Conservation (phyloP, 2,888 invertebrate species). For the Pterostichus niger region DNA sequence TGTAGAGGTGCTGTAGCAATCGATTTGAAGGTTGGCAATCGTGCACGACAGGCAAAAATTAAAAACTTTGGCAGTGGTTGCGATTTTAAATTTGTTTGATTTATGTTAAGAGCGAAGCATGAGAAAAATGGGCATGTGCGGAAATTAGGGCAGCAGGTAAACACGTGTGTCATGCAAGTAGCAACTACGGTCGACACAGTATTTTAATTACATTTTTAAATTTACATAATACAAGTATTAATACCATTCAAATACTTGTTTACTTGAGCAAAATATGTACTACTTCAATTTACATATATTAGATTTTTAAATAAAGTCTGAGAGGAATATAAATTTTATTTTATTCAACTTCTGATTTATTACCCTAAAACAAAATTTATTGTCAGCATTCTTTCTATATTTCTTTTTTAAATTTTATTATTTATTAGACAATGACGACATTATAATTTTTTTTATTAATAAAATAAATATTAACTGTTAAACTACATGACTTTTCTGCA, state of each 20-base stretch:
- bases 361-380: no score
- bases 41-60: no score
- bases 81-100: slow-evolving; percentile 29
- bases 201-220: slow-evolving; percentile 50
- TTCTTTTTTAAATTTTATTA: no score
- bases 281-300: slow-evolving; percentile 59
- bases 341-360: slow-evolving; percentile 36
- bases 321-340: slow-evolving; percentile 38
- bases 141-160: slow-evolving; percentile 32
- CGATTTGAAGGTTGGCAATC: no score
- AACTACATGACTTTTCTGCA: no score
- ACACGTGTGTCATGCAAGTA: slow-evolving; percentile 40
- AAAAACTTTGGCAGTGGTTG: not conserved
- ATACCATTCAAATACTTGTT: slow-evolving; percentile 33
- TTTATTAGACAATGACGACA: no score
- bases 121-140: slow-evolving; percentile 13
- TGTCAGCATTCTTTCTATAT: no score
- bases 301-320: slow-evolving; percentile 51
- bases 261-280: slow-evolving; percentile 41
- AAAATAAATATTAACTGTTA: no score
- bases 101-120: slow-evolving; percentile 42
- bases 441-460: no score
- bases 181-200: not conserved
- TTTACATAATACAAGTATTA: slow-evolving; percentile 57
- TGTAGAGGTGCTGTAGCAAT: no score